Conservation (phyloP, 2,113 vertebrate genomes). For the Sminthopsis crassicaudata region DNA sequence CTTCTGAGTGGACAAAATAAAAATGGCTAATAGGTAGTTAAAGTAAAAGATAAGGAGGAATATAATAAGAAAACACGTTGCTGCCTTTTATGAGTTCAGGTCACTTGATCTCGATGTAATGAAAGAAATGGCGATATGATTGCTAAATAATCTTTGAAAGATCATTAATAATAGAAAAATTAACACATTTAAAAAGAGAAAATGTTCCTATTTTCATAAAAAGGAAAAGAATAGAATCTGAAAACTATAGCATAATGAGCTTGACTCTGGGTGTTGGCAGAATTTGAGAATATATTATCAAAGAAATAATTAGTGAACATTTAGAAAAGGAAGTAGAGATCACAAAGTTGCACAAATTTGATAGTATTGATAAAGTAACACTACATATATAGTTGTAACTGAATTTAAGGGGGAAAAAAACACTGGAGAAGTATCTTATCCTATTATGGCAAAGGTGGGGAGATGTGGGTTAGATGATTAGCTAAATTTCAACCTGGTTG, state of each 20-base stretch:
- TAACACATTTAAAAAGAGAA: not conserved
- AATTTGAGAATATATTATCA: not conserved
- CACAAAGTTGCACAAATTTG: not conserved
- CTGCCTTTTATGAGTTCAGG: not conserved
- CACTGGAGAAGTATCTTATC: not conserved
- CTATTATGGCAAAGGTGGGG: not conserved
- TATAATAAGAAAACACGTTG: not conserved
- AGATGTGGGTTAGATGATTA: not conserved
- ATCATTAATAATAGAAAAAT: not conserved
- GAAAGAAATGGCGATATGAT: not conserved
- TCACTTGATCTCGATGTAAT: not conserved
- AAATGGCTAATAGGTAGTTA: not conserved
- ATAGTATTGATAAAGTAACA: not conserved
- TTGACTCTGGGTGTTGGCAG: not conserved
- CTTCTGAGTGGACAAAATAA: not conserved
- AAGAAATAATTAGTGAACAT: not conserved
- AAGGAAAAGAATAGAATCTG: not conserved
- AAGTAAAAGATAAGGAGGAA: not conserved
- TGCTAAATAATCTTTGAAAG: not conserved
- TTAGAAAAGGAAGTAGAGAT: not conserved
- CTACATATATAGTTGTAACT: not conserved
- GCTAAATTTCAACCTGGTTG: not conserved
- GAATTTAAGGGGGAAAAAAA: not conserved
- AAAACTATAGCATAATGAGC: not conserved
- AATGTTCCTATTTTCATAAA: not conserved